phyloP scores from a whole-genome alignment of 2,113 vertebrate species.

The Aegotheles bennettii region DNA sequence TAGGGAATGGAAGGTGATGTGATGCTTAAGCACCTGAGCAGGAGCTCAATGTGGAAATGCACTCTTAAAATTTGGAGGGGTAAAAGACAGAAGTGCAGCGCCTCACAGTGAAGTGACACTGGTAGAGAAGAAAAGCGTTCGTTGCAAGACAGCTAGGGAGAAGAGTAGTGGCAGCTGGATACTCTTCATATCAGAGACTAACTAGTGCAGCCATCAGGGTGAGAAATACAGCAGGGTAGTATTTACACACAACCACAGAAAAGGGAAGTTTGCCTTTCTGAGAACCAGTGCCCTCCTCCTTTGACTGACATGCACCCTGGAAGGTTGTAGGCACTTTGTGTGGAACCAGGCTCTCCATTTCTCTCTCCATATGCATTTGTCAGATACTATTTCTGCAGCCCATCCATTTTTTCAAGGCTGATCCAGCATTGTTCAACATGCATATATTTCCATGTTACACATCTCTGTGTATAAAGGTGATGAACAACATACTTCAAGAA shows the following conservation, averaged over 20 bases:
- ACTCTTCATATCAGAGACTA: not conserved
- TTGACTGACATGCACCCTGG: not conserved
- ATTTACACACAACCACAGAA: not conserved
- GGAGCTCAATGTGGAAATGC: not conserved
- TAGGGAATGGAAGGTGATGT: not conserved
- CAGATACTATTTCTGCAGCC: not conserved
- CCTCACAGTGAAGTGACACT: not conserved
- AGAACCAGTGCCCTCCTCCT: not conserved
- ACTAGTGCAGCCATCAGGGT: not conserved
- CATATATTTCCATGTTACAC: not conserved
- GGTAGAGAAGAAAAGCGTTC: not conserved
- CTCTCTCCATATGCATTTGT: not conserved
- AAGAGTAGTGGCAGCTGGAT: not conserved
- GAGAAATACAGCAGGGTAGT: not conserved
- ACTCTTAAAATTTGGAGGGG: not conserved
- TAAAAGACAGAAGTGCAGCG: not conserved
- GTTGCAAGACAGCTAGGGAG: not conserved
- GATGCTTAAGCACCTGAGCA: not conserved
- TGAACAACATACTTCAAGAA: constrained; percentile 38
- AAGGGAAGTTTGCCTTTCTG: not conserved
- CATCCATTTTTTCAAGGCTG: not conserved
- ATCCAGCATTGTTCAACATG: not conserved
- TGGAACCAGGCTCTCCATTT: not conserved
- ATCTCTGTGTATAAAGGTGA: constrained; percentile 24
- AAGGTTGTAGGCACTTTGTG: not conserved